Evolutionary conservation across 1,140 invertebrate species (phyloP).

Genomic region (Lineus longissimus): DNA sequence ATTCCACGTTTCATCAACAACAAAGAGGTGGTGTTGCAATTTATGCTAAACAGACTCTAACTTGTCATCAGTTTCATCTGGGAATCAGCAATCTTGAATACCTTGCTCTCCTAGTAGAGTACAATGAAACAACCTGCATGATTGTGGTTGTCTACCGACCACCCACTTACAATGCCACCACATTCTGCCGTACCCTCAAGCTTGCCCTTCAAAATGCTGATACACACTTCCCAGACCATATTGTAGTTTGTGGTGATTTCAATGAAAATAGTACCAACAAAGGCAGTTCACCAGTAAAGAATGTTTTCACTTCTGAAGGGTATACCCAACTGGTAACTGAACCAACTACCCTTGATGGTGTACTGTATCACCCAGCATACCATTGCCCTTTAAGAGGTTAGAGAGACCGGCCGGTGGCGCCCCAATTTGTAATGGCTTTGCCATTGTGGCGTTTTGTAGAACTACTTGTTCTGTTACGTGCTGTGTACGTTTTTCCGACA

Average conservation of each 20-base stretch:
- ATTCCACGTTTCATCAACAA: not conserved
- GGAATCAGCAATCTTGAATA: not conserved
- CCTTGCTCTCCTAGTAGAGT: not conserved
- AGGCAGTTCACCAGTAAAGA: not conserved
- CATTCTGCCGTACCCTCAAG: not conserved
- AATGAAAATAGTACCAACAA: slow-evolving; percentile 5
- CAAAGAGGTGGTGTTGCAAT: too few species aligned
- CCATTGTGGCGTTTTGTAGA: too few species aligned
- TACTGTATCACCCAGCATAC: too few species aligned
- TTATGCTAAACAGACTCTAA: not conserved
- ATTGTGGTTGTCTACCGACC: slow-evolving; percentile 11
- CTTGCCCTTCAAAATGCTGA: too few species aligned
- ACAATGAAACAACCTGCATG: not conserved
- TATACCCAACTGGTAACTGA: slow-evolving; percentile 5
- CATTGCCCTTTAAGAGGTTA: too few species aligned
- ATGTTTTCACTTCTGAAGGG: slow-evolving; percentile 1
- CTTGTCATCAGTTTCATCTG: not conserved
- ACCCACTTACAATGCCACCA: not conserved
- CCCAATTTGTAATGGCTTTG: too few species aligned
- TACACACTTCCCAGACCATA: too few species aligned
- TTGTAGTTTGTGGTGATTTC: slow-evolving; percentile 14
- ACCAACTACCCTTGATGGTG: slow-evolving; percentile 7
- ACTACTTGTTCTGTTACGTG: too few species aligned
- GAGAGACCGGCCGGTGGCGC: too few species aligned
- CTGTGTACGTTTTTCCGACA: too few species aligned